A percentile compares a stretch with the other conserved stretches of the same genome.
These are phyloP conservation scores for Campoletis raptor DNA, from an alignment of 2,888 invertebrate species.

Conservation along the genomic window DNA sequence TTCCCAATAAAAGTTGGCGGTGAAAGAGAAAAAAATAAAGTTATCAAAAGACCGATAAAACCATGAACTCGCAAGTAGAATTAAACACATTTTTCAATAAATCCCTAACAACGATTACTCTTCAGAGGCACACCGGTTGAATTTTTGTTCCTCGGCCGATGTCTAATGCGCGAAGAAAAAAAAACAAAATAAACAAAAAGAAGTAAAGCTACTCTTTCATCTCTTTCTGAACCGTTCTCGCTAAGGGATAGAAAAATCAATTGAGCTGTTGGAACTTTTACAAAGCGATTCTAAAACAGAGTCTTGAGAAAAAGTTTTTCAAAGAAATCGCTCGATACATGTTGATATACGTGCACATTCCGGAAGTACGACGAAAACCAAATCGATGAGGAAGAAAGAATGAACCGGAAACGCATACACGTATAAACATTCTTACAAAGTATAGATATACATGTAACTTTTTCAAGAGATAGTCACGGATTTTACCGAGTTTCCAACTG, in stretches of 20 bases:
- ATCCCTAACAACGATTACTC: slow-evolving; percentile 74
- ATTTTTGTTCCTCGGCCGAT: slow-evolving; percentile 32
- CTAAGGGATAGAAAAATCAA: slow-evolving; percentile 59
- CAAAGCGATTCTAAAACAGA: slow-evolving; percentile 60
- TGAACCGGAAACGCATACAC: slow-evolving; percentile 46
- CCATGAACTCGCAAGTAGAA: slow-evolving; percentile 70
- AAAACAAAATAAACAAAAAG: neutral
- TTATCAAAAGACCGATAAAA: slow-evolving; percentile 60
- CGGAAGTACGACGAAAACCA: slow-evolving; percentile 56
- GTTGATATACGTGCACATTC: slow-evolving; percentile 22
- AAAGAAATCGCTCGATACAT: slow-evolving; percentile 60
- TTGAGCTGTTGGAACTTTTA: slow-evolving; percentile 57
- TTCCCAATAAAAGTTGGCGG: slow-evolving; percentile 35
- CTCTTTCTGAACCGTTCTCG: neutral
- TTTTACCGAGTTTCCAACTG: slow-evolving; percentile 82
- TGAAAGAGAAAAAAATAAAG: slow-evolving; percentile 70
- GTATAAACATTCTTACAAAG: neutral
- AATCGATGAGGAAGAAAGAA: slow-evolving; percentile 42
- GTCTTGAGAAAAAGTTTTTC: slow-evolving; percentile 53
- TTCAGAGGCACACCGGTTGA: slow-evolving; percentile 40
- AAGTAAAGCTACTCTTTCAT: slow-evolving; percentile 14
- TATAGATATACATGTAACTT: slow-evolving; percentile 21
- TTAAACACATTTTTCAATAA: slow-evolving; percentile 81
- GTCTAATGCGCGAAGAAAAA: slow-evolving; percentile 28
- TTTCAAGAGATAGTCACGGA: slow-evolving; percentile 73